Evolutionary conservation across 2,888 invertebrate species (phyloP).

Genomic region (Boloria euphrosyne): DNA sequence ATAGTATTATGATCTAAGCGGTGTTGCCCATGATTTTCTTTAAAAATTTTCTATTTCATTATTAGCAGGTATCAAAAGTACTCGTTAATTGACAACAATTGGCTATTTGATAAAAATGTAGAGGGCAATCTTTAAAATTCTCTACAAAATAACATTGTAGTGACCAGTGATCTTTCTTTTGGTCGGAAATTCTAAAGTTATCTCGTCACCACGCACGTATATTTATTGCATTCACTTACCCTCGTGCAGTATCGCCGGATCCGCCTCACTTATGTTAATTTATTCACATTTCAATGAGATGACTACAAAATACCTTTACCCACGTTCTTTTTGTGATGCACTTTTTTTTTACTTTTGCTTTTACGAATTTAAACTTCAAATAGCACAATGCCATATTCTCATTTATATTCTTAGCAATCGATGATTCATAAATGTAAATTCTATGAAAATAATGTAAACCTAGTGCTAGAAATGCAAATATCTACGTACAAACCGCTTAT

Average conservation of each 20-base stretch:
- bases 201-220: slow-evolving; percentile 62
- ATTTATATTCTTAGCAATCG: slow-evolving; percentile 16
- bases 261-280: slow-evolving; percentile 65
- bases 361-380: not conserved
- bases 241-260: slow-evolving; percentile 53
- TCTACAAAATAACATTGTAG: slow-evolving; percentile 5
- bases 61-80: too few relatives aligned
- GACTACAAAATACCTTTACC: slow-evolving; percentile 57
- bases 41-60: too few relatives aligned
- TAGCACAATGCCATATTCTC: slow-evolving; percentile 1
- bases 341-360: slow-evolving; percentile 15
- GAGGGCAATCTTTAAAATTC: not conserved
- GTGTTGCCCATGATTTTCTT: too few relatives aligned
- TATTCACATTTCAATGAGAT: slow-evolving; percentile 75
- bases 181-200: slow-evolving; percentile 37
- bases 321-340: slow-evolving; percentile 25
- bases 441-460: slow-evolving; percentile 36
- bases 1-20: not conserved
- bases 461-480: slow-evolving; percentile 35
- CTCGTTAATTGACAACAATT: too few relatives aligned
- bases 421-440: slow-evolving; percentile 36
- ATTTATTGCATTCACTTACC: slow-evolving; percentile 64
- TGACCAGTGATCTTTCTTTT: not conserved
- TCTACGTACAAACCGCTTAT: slow-evolving; percentile 32
- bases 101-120: too few relatives aligned